phyloP scores from a whole-genome alignment of 1,140 invertebrate genomes.

The Anastatus disparis region DNA sequence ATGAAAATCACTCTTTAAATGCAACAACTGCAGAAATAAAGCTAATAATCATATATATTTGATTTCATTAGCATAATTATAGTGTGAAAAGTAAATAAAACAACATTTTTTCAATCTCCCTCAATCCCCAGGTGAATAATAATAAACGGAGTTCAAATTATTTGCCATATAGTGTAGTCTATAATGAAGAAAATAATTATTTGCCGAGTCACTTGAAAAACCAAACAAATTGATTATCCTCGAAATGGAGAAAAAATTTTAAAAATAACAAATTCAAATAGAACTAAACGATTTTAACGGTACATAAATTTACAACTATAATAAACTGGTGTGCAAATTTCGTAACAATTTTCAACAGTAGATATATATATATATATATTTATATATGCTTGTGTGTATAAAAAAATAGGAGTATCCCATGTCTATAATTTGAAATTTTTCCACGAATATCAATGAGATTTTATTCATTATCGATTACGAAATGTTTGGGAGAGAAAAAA shows the following conservation, averaged over 20 bases:
- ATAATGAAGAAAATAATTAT: constrained; percentile 5
- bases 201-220: background rate
- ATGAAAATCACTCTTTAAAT: background rate
- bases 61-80: background rate
- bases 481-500: too few relatives aligned
- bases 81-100: background rate
- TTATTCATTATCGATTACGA: constrained; percentile 29
- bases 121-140: background rate
- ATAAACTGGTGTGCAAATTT: background rate
- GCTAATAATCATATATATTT: background rate
- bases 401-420: background rate
- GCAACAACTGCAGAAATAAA: background rate
- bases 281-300: constrained; percentile 16
- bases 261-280: background rate
- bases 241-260: background rate
- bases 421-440: constrained; percentile 35
- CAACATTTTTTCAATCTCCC: background rate
- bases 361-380: too few relatives aligned
- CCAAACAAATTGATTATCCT: constrained; percentile 18
- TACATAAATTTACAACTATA: background rate
- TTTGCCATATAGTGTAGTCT: background rate
- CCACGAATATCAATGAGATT: constrained; percentile 24
- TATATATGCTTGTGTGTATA: background rate
- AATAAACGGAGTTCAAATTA: background rate
- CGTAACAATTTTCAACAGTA: too few relatives aligned